These are phyloP conservation scores for Greenwoodochromis staneri DNA, from an alignment of 2,113 vertebrate genomes.

Conservation along the genomic window DNA sequence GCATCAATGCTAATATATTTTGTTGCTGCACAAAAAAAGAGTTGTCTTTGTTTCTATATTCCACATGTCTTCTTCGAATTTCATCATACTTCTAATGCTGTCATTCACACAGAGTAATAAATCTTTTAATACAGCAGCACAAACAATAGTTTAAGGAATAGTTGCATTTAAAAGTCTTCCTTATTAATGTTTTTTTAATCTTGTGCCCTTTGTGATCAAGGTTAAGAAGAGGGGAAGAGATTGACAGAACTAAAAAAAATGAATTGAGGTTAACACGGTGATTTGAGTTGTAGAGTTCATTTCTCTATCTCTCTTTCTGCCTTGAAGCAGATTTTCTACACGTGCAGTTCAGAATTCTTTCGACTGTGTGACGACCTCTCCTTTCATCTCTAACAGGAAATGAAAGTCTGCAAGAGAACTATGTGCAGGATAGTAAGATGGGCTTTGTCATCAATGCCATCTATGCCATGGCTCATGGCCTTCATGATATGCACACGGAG, in stretches of 20 bases:
- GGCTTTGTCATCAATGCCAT: conserved; percentile 99
- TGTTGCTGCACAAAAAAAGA: neutral
- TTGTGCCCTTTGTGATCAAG: neutral
- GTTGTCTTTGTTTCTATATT: neutral
- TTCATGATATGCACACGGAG: conserved; percentile 90
- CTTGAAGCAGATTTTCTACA: neutral
- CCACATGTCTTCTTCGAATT: neutral
- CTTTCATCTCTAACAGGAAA: conserved; percentile 72
- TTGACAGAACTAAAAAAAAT: neutral
- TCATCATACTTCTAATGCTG: neutral
- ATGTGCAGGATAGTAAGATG: conserved; percentile 99
- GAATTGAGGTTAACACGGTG: neutral
- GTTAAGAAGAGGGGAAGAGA: neutral
- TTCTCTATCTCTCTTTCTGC: neutral
- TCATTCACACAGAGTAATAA: neutral
- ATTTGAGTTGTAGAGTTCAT: neutral
- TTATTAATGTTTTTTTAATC: neutral
- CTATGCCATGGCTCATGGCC: conserved; percentile 95
- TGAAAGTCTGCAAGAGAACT: conserved; percentile 93
- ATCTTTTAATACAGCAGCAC: neutral
- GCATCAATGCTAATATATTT: neutral
- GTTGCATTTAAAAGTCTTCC: neutral
- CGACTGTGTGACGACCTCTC: neutral
- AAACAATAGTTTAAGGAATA: neutral
- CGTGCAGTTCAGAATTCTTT: neutral